A percentile compares a stretch with the other conserved stretches of the same genome.
phyloP scores from a whole-genome alignment of 2,888 invertebrate species.

The Osedax frankpressi region DNA sequence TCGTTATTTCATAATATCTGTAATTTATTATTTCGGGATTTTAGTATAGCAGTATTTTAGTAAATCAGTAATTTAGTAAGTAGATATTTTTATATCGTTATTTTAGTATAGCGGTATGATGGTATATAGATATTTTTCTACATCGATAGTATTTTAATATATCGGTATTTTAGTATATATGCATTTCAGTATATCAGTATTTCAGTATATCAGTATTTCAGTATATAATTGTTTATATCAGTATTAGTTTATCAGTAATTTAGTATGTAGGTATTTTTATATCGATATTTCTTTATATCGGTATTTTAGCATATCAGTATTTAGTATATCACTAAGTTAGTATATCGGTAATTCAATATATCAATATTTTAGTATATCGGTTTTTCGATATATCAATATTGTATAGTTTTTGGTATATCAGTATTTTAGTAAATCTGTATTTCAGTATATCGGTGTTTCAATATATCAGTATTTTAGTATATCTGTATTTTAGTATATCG shows the following conservation, averaged over 20 bases:
- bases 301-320: not conserved
- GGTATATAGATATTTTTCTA: not conserved
- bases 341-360: too few relatives aligned
- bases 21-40: not conserved
- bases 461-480: too few relatives aligned
- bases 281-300: not conserved
- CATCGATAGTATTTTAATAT: not conserved
- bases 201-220: not conserved
- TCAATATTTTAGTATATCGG: too few relatives aligned
- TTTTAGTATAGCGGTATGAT: not conserved
- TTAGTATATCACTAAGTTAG: not conserved
- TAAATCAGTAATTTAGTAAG: not conserved
- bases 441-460: too few relatives aligned
- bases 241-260: not conserved
- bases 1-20: too few relatives aligned
- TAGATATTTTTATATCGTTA: not conserved
- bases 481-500: too few relatives aligned
- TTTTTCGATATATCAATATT: too few relatives aligned
- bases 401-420: too few relatives aligned
- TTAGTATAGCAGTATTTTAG: not conserved
- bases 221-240: not conserved
- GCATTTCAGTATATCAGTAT: not conserved
- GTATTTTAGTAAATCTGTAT: too few relatives aligned
- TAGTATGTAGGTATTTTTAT: not conserved
- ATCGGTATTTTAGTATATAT: not conserved